Evolutionary conservation across 2,797 vertebrate species (phyloP).

Genomic region (Nasua narica): DNA sequence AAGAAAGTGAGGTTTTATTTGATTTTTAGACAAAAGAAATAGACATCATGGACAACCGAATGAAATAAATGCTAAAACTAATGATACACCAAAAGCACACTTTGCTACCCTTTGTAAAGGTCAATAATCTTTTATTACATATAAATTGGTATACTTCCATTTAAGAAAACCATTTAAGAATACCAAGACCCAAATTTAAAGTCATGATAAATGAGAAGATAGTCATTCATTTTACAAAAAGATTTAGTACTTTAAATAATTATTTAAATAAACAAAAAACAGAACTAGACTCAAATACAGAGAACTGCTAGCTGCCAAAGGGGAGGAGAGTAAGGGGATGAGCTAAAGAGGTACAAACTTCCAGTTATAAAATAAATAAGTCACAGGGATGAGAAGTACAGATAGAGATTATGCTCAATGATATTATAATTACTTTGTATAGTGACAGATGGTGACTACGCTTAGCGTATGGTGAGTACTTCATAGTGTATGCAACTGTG

Average conservation of each 20-base stretch:
- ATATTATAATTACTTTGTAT: neutral
- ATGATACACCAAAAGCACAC: neutral
- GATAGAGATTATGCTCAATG: neutral
- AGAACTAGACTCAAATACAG: neutral
- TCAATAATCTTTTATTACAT: neutral
- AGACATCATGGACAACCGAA: neutral
- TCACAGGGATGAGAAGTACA: neutral
- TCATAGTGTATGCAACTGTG: neutral
- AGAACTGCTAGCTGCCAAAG: neutral
- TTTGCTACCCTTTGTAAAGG: neutral
- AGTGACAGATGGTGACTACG: neutral
- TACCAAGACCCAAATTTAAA: neutral
- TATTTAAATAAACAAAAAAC: neutral
- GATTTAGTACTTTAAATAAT: neutral
- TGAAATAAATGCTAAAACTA: neutral
- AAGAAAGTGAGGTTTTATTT: neutral
- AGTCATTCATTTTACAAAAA: neutral
- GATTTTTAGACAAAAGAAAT: slow-evolving; percentile 41
- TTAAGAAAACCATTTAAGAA: neutral
- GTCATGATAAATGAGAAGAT: neutral
- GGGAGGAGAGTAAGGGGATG: neutral
- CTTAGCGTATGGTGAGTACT: neutral
- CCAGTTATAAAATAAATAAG: neutral
- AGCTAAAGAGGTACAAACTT: neutral
- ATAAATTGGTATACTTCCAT: neutral